A percentile compares a stretch with the other conserved stretches of the same genome.
phyloP scores from a whole-genome alignment of 1,140 invertebrate genomes.

The Caligus rogercresseyi region DNA sequence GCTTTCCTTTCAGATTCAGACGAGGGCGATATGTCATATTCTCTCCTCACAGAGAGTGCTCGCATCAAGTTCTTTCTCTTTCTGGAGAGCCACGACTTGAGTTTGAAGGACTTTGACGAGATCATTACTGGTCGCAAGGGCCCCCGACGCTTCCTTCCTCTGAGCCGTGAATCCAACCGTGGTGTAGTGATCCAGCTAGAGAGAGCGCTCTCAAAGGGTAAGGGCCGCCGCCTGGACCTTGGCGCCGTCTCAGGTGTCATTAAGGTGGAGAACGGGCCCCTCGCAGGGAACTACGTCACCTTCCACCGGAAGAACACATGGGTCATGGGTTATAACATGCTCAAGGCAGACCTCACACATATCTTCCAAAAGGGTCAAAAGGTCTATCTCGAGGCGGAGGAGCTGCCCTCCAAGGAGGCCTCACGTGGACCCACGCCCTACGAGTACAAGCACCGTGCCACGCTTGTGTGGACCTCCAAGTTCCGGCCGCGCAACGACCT shows the following conservation, averaged over 20 bases:
- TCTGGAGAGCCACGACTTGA: neutral
- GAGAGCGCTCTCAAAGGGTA: neutral
- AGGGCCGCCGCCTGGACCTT: neutral
- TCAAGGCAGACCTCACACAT: slow-evolving; percentile 9
- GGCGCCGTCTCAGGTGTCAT: slow-evolving; percentile 14
- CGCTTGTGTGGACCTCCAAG: slow-evolving; percentile 16
- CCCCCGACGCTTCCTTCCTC: neutral
- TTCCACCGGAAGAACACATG: slow-evolving; percentile 17
- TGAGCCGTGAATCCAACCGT: neutral
- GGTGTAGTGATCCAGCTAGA: slow-evolving; percentile 4
- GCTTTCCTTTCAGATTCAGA: neutral
- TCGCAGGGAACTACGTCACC: neutral
- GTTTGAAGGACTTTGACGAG: neutral
- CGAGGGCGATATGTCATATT: neutral
- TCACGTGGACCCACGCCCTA: neutral
- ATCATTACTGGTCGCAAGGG: neutral
- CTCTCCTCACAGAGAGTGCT: neutral
- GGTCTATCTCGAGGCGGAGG: neutral
- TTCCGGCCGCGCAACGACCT: slow-evolving; percentile 11
- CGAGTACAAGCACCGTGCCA: slow-evolving; percentile 3
- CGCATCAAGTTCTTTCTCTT: neutral
- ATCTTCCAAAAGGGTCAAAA: slow-evolving; percentile 8
- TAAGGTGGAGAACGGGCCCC: slow-evolving; percentile 13
- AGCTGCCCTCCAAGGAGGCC: neutral
- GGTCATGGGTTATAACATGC: slow-evolving; percentile 16